Base-by-base conservation (phyloP, 2,888 invertebrate genomes). In the Steromphala cineraria region DNA sequence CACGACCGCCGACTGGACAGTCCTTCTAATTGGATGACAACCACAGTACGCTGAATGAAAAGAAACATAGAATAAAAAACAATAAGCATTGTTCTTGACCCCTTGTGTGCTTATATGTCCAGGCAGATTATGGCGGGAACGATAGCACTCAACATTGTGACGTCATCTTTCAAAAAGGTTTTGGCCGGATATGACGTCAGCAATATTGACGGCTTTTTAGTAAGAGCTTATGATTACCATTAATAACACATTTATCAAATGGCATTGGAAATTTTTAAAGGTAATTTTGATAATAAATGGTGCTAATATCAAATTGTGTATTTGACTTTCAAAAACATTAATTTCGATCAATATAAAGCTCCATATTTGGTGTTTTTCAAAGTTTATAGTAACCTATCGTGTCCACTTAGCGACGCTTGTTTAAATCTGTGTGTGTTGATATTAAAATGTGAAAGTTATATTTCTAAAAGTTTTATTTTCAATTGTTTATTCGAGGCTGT, bases 41-140 rank as follows among this genome's bases (percentile, higher is more conserved):
- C 13, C 46, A 46, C 46, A 4, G 46, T 46, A 46, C 46, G 46
- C 46, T 46, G 46, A 46, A 5, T 46, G 46, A 46, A 46, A 62
- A 24, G 62, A 62, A 24, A 62, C 62, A 21, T 62, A 62, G 62
- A 62, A 62, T 62, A 62, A 62, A 46, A 62, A 62, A 62, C 62
- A 62, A 62, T 62, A 62, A 62, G 62, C 62, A 62, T 62, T 62
- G 62, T 62, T 28, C 62, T 62, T 62, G 62, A 62, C 62, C 62
- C 62, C 62, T 62, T 21, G 62, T 62, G 62, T 62, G 62, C 62
- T 62, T 62, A 62, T 62, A 62, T 62, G 62, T 62, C 62, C 62
- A 62, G 62, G 24, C 62, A 62, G 62, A 28, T 13, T 15, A 28
- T 62, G 62, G 62, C 62, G 62, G 24, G 62, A 62, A 24, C 24